Percentiles rank a stretch among this genome's conserved stretches.
These are phyloP conservation scores for Montipora sp. DNA, from an alignment of 64 coral and sea anemone genomes.

Conservation along the genomic window DNA sequence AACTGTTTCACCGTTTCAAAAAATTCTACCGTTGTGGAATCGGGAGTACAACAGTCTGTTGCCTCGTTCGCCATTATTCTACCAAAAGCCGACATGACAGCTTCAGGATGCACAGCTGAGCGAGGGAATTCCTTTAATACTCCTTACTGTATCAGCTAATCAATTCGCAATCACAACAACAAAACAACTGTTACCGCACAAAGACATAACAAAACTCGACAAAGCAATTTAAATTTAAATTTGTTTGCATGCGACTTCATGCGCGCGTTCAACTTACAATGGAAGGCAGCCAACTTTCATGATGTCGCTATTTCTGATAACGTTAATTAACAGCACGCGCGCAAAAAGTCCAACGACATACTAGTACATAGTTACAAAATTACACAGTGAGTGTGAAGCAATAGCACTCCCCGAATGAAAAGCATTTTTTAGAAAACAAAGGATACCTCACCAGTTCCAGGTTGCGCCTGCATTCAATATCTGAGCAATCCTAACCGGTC, in stretches of 20 bases:
- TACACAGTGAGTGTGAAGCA: not conserved
- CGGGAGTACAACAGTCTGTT: not conserved
- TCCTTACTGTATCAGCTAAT: not conserved
- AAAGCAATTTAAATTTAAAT: not conserved
- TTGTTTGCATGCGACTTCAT: conserved; percentile 9
- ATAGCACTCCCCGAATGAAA: not conserved
- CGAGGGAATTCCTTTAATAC: not conserved
- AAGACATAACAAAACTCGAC: not conserved
- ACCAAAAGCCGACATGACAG: not conserved
- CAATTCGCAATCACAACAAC: not conserved
- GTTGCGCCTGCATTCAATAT: too few species aligned
- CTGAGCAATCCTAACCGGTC: too few species aligned
- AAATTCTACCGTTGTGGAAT: not conserved
- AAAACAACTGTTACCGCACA: not conserved
- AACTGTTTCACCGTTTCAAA: not conserved
- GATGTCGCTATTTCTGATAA: not conserved
- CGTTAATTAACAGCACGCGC: not conserved
- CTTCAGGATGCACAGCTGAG: not conserved
- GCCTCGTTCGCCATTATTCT: not conserved
- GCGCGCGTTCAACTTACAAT: not conserved
- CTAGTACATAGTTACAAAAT: too few species aligned
- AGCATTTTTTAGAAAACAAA: too few species aligned
- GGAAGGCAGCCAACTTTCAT: not conserved
- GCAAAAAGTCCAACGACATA: too few species aligned
- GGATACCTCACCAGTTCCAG: too few species aligned